A percentile compares a stretch with the other conserved stretches of the same genome.
These are phyloP conservation scores for Colaptes auratus DNA, from an alignment of 2,113 vertebrate species.

Conservation along the genomic window DNA sequence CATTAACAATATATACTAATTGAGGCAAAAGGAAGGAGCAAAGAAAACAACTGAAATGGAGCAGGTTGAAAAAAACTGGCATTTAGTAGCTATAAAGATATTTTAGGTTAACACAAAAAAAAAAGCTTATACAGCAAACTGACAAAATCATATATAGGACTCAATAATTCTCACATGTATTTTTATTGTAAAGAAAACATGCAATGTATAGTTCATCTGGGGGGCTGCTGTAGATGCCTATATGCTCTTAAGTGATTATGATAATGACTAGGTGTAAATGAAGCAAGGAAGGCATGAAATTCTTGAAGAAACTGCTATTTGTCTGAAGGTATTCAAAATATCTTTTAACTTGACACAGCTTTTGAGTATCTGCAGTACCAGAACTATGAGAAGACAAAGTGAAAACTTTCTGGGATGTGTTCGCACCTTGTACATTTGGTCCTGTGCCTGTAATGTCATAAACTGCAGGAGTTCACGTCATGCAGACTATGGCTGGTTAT, in stretches of 20 bases:
- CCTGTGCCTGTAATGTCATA: background rate
- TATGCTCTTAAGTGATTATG: background rate
- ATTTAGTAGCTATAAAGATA: background rate
- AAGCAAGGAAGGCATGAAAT: background rate
- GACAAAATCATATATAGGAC: background rate
- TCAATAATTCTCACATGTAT: background rate
- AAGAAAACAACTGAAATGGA: background rate
- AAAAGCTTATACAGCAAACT: background rate
- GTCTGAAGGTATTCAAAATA: background rate
- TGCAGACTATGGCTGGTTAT: background rate
- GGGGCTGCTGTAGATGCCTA: background rate
- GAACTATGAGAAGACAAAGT: background rate
- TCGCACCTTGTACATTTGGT: background rate
- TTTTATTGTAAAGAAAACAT: background rate
- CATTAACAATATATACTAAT: background rate
- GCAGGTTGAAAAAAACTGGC: background rate
- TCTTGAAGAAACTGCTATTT: background rate
- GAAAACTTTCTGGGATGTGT: background rate
- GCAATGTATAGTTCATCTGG: background rate
- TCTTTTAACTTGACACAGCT: background rate
- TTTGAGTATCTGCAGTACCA: accelerated
- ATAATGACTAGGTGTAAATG: background rate
- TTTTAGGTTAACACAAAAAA: background rate
- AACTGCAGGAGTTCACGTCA: background rate
- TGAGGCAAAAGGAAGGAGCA: background rate